Evolutionary conservation across 2,888 invertebrate species (phyloP).

Genomic region (Amaurobius ferox): DNA sequence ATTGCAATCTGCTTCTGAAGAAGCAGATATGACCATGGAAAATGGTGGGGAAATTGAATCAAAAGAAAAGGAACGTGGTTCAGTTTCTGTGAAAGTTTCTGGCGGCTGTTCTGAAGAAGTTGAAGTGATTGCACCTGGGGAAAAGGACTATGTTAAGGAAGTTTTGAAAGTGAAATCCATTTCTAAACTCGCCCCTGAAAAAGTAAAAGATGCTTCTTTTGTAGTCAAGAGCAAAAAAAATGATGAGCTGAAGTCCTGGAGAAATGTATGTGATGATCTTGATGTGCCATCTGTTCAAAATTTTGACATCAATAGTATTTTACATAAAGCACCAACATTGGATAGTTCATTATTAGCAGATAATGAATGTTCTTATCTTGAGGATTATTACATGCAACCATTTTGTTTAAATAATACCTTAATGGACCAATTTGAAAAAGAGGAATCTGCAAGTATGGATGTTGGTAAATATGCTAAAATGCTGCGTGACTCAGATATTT

Average conservation of each 20-base stretch:
- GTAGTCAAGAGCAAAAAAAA: not conserved
- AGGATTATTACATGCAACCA: conserved; percentile 47
- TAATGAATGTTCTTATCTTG: not conserved
- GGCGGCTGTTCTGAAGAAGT: not conserved
- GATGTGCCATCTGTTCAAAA: not conserved
- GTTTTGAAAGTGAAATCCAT: too few species aligned
- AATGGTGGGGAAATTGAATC: not conserved
- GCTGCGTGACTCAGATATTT: not conserved
- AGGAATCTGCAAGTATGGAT: too few species aligned
- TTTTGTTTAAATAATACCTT: conserved; percentile 10
- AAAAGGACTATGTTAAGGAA: too few species aligned
- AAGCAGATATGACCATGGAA: not conserved
- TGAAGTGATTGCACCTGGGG: not conserved
- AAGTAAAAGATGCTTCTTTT: not conserved
- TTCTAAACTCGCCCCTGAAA: not conserved
- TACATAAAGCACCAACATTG: not conserved
- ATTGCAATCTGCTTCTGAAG: not conserved
- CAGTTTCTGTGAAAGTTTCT: too few species aligned
- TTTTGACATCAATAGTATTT: not conserved
- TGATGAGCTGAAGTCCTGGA: conserved; percentile 2
- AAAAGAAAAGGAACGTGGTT: not conserved
- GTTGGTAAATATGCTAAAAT: not conserved
- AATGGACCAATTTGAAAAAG: not conserved
- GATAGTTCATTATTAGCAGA: not conserved
- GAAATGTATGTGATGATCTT: conserved; percentile 16